Evolutionary conservation across 2,888 invertebrate species (phyloP), one percentile per base, ranked within the genome.

Genomic region (Parasteatoda lunata): DNA sequence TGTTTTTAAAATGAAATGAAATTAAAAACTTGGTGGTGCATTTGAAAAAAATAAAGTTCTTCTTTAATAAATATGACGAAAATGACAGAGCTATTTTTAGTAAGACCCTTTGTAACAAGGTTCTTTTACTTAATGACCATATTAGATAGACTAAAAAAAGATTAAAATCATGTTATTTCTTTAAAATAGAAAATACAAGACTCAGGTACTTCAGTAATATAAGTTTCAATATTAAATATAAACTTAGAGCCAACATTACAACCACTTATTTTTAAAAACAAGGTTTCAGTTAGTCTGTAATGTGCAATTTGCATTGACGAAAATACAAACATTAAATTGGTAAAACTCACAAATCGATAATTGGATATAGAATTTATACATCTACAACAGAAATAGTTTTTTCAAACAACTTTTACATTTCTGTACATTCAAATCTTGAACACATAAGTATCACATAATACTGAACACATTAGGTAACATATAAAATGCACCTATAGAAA

Each of bases 401-500:
- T 45, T 54, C n/a, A 11, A 49, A 71, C 49, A 15, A 15, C 30
- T 49, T 30, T 47, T 4, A 49, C 64, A 49, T 65, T 8, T 79
- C 49, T 72, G 47, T 52, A 52, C 30, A 80, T 71, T 79, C 71
- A 49, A 54, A n/a, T 54, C 77, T 30, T 80, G 80, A 80, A 80
- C 80, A 80, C 80, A 66, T 72, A 72, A n/a, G 51, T 80, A 80
- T 80, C 80, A 80, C 80, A 73, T 72, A 80, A 49, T 80, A 80
- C 72, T 80, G 80, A 80, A 80, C 80, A 80, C 80, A 80, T 70
- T 49, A 66, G 80, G 80, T 80, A 80, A 69, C 66, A 66, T 66
- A 73, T 66, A 80, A 73, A 65, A 15, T 73, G 72, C 72, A 52
- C 65, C 49, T 72, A 52, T 51, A 6, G 13, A 80, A 80, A 80